Base-by-base conservation (phyloP, 2,113 vertebrate species). In the Eupsittula cactorum region DNA sequence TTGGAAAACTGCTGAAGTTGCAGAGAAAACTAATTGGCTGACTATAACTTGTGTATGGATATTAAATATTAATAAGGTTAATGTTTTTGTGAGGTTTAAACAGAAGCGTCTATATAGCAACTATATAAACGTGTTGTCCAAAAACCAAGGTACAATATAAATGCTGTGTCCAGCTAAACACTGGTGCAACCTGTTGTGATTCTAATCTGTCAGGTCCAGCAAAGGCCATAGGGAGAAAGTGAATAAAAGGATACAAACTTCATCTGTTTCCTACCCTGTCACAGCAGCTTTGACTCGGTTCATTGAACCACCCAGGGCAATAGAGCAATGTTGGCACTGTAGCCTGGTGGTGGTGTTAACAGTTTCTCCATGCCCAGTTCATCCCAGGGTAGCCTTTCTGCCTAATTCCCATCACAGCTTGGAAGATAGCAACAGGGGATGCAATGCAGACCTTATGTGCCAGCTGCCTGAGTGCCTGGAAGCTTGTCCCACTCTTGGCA, bases 1-100 rank as follows among this genome's bases (percentile, higher is more conserved):
- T 89, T 63, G 70, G 69, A 91, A 86, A 91, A 70, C n/a, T 91
- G 81, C 53, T 91, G 91, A 92, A 91, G 70, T 25, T 86, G 78
- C 77, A 82, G 59, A 79, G 70, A 69, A 91, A 83, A 93, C 49
- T 75, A 95, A 93, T 59, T 92, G 74, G 16, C 52, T 73, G 49
- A 33, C 74, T 87, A 14, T 1, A 4, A 94, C 92, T 82, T 94
- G 63, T 70, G 78, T 85, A 85, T 39, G 68, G 76, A 53, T 87
- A 76, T 86, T 85, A 96, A 95, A 92, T 92, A 95, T 88, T 94
- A 87, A 87, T 84, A 73, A 86, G 52, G 57, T 33, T 24, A 88
- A 71, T 79, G 53, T 53, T 88, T 88, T 79, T 79, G 47, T 53
- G 46, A 84, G n/a, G 46, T 73, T 91, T 87, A 87, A 85, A 70